Evolutionary conservation across 1,140 invertebrate genomes (phyloP).

Genomic region (Apocrypta bakeri): DNA sequence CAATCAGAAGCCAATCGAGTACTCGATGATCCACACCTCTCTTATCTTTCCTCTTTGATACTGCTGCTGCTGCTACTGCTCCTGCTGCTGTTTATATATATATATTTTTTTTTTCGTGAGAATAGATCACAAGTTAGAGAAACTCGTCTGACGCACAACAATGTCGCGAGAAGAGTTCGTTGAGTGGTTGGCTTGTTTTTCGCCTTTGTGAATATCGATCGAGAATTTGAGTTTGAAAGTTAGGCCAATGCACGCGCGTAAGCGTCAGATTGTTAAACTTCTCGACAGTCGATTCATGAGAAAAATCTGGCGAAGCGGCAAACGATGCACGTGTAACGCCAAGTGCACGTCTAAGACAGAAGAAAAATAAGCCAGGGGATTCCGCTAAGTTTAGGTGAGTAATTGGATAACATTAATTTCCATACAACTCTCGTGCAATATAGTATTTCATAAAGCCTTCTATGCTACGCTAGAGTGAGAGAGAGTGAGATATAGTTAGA

Average conservation of each 20-base stretch:
- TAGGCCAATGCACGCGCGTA: no score
- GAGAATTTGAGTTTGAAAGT: no score
- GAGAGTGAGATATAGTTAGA: no score
- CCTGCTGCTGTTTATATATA: no score
- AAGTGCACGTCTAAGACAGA: no score
- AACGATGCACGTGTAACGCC: no score
- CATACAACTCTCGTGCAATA: background rate
- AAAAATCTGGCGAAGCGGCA: no score
- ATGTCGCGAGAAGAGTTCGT: background rate
- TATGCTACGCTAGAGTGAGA: background rate
- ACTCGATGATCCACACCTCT: background rate
- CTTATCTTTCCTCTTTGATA: background rate
- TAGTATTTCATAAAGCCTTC: conserved; percentile 24
- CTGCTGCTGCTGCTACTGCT: background rate
- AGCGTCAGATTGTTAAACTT: no score
- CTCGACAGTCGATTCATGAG: no score
- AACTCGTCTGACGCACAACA: background rate
- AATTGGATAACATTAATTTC: conserved; percentile 26
- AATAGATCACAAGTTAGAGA: background rate
- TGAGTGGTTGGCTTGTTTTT: background rate
- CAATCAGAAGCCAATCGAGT: background rate
- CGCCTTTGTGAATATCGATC: background rate
- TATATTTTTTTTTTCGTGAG: background rate
- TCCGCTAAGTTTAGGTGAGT: no score
- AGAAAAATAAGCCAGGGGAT: no score